phyloP scores from a whole-genome alignment of 2,888 invertebrate species.

The Heliconius ethilla region DNA sequence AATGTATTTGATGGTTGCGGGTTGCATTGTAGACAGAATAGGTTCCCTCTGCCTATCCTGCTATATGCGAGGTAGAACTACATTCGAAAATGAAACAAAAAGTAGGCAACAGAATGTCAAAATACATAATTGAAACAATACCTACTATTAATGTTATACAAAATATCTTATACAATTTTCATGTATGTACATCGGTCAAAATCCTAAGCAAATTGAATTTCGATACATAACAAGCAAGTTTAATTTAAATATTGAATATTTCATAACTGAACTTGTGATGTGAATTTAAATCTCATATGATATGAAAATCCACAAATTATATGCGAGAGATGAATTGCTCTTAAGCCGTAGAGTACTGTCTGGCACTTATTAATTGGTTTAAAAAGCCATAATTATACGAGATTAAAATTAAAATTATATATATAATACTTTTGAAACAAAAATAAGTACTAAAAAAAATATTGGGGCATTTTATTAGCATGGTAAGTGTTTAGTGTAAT shows the following conservation, averaged over 20 bases:
- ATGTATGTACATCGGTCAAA: neutral
- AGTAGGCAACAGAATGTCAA: too few relatives aligned
- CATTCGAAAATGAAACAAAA: too few relatives aligned
- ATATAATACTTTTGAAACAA: too few relatives aligned
- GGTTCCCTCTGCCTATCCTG: too few relatives aligned
- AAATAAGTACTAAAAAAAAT: too few relatives aligned
- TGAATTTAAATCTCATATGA: slow-evolving; percentile 18
- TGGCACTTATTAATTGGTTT: slow-evolving; percentile 29
- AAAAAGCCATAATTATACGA: slow-evolving; percentile 18
- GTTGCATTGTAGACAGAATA: too few relatives aligned
- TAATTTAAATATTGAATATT: slow-evolving; percentile 2
- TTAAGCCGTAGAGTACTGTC: slow-evolving; percentile 22
- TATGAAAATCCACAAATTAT: slow-evolving; percentile 35
- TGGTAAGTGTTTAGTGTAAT: too few relatives aligned
- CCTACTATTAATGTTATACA: neutral
- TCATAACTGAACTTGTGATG: neutral
- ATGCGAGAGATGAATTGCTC: slow-evolving; percentile 26
- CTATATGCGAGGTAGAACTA: too few relatives aligned
- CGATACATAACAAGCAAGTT: neutral
- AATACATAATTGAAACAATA: neutral
- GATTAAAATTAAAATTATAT: neutral
- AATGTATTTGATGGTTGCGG: neutral
- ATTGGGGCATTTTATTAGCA: too few relatives aligned
- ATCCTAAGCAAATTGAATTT: slow-evolving; percentile 3
- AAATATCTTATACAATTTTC: neutral